A percentile compares a stretch with the other conserved stretches of the same genome.
phyloP scores from a whole-genome alignment of 1,140 invertebrate genomes.

The Grapholita molesta region DNA sequence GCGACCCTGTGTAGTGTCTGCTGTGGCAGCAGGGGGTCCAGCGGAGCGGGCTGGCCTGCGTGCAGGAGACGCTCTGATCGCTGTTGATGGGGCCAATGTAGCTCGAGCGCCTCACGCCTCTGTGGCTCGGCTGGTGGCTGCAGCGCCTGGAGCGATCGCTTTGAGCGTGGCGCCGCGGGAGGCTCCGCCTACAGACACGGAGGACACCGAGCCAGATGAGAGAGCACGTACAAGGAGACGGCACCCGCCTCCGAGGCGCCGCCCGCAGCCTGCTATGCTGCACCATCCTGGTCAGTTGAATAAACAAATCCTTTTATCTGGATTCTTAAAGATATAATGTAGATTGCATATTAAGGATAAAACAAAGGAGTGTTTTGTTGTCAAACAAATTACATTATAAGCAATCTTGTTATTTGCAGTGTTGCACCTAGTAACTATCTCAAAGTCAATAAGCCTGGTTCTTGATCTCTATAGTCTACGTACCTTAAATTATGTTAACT shows the following conservation, averaged over 20 bases:
- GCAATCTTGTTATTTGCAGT: too few species aligned
- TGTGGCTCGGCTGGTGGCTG: slow-evolving; percentile 93
- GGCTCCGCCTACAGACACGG: slow-evolving; percentile 61
- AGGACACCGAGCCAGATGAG: slow-evolving; percentile 67
- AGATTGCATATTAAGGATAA: neutral
- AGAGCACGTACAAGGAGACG: slow-evolving; percentile 52
- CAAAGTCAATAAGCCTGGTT: too few species aligned
- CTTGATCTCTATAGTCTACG: too few species aligned
- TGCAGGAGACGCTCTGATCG: slow-evolving; percentile 94
- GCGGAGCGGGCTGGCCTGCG: slow-evolving; percentile 87
- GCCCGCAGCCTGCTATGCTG: slow-evolving; percentile 49
- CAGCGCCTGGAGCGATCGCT: slow-evolving; percentile 84
- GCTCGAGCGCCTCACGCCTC: slow-evolving; percentile 94
- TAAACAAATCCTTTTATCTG: neutral
- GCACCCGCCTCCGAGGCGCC: slow-evolving; percentile 60
- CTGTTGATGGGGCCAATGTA: slow-evolving; percentile 94
- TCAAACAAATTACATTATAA: too few species aligned
- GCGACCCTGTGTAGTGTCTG: slow-evolving; percentile 66
- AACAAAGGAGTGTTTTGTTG: too few species aligned
- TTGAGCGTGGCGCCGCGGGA: slow-evolving; percentile 62
- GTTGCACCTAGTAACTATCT: too few species aligned
- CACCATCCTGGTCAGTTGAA: slow-evolving; percentile 60
- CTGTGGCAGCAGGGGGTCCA: slow-evolving; percentile 58
- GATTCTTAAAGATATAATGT: neutral
- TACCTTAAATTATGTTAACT: neutral